These are phyloP conservation scores for Coptodon rendalli DNA, from an alignment of 2,113 vertebrate genomes.

Conservation along the genomic window DNA sequence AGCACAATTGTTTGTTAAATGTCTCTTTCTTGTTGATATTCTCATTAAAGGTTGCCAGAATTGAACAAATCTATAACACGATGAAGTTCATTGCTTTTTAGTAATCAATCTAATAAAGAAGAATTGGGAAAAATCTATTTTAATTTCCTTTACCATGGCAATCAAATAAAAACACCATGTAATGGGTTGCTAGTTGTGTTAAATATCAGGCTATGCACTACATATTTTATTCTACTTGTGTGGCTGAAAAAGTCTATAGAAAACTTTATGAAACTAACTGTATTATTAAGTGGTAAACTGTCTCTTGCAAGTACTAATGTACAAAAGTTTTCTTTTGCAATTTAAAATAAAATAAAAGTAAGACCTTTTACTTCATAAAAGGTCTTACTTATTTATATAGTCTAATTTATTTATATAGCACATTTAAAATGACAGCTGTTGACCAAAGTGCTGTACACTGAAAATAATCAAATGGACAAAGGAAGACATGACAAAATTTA, in stretches of 20 bases:
- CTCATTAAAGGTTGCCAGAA: neutral
- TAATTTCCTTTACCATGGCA: neutral
- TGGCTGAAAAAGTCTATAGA: neutral
- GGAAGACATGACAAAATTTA: neutral
- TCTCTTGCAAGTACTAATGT: neutral
- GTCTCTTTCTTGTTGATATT: neutral
- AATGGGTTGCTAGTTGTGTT: neutral
- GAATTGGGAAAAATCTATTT: neutral
- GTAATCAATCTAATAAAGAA: neutral
- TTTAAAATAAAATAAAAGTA: neutral
- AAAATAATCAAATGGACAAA: neutral
- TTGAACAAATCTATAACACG: neutral
- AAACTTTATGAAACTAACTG: neutral
- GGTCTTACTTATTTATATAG: too few relatives aligned
- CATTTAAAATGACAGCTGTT: fast-evolving
- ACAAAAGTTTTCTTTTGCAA: neutral
- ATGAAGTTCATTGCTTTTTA: neutral
- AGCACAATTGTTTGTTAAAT: neutral
- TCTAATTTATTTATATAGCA: neutral
- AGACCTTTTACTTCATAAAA: fast-evolving
- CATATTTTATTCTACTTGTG: neutral
- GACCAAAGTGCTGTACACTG: neutral
- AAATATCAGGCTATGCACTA: neutral
- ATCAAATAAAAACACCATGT: fast-evolving
- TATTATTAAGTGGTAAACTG: neutral